Evolutionary conservation across 37 sponge, comb jelly and placozoan genomes (phyloP), one percentile per base, ranked within the genome.

Genomic region (Hexactinellida sp.): DNA sequence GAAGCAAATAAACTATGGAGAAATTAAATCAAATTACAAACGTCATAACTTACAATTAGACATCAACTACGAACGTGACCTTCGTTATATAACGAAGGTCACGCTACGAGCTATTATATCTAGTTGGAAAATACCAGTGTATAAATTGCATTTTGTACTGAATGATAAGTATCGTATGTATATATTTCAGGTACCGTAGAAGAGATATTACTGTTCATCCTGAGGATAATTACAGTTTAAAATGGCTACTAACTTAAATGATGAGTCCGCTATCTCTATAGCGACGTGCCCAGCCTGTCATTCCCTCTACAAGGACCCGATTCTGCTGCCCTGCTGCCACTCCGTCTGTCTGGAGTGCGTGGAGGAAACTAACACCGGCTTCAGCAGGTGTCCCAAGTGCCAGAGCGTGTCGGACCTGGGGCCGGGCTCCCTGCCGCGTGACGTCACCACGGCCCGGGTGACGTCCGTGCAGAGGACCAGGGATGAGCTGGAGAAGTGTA

Each of bases 381-480:
- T 63, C 19, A 63, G 76, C 76, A 63, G 76, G 76, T 63, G 76
- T 63, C 76, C 76, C 21, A 63, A 63, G 34, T 63, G 76, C 13
- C 76, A 63, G 19, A 63, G 34, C 13, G 76, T 25, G 76, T 25
- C 76, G 13, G 76, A 63, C 5, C 21, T 7, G 30, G 34, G 13
- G 13, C 76, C 76, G 1, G 5, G 19, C 34, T 23, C 25, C 34
- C 13, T 63, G 30, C 34, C 32, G 25, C 34, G 34, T 63, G 76
- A 63, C 76, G 76, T 63, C 76, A 63, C 30, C 34, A 28, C 32
- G 13, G 76, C 3, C 5, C 3, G 76, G 13, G 76, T 63, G 5
- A 23, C 30, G 3, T 32, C 25, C 5, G 76, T 63, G 34, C 28
- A 63, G 13, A 5, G 28, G 76, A n/a, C 13, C 5, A 63, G 76